phyloP scores from a whole-genome alignment of 2,113 vertebrate genomes.

The Oostethus manadensis region DNA sequence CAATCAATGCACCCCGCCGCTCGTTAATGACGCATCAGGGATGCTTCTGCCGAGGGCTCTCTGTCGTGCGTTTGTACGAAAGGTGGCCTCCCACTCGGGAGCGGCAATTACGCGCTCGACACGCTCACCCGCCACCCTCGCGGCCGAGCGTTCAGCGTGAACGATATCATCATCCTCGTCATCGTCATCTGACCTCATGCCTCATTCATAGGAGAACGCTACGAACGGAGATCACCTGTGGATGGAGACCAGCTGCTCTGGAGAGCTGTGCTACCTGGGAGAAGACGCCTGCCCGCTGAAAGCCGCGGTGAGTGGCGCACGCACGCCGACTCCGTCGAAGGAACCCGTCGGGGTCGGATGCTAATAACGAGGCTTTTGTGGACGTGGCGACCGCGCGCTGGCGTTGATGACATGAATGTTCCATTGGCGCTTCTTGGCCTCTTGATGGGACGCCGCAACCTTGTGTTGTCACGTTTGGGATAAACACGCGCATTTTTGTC shows the following conservation, averaged over 20 bases:
- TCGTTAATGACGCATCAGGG: conserved; percentile 16
- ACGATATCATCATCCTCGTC: background rate
- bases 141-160: background rate
- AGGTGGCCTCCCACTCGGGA: conserved; percentile 34
- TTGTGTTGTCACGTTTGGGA: background rate
- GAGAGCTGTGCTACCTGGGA: conserved; percentile 94
- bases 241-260: conserved; percentile 98
- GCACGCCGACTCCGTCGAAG: background rate
- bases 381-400: background rate
- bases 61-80: conserved; percentile 23
- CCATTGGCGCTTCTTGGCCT: background rate
- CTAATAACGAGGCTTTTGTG: no score
- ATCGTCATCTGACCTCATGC: background rate
- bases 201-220: conserved; percentile 82
- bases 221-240: conserved; percentile 95
- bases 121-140: conserved; percentile 20
- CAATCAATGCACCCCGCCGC: conserved; percentile 8
- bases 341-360: background rate
- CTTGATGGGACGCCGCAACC: conserved; percentile 8
- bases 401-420: conserved; percentile 17
- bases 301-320: conserved; percentile 89
- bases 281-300: conserved; percentile 92
- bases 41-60: background rate
- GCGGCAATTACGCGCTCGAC: conserved; percentile 43
- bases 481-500: background rate